A percentile compares a stretch with the other conserved stretches of the same genome.
Conservation (phyloP, 2,888 invertebrate genomes). For the Melinaea menophilus region DNA sequence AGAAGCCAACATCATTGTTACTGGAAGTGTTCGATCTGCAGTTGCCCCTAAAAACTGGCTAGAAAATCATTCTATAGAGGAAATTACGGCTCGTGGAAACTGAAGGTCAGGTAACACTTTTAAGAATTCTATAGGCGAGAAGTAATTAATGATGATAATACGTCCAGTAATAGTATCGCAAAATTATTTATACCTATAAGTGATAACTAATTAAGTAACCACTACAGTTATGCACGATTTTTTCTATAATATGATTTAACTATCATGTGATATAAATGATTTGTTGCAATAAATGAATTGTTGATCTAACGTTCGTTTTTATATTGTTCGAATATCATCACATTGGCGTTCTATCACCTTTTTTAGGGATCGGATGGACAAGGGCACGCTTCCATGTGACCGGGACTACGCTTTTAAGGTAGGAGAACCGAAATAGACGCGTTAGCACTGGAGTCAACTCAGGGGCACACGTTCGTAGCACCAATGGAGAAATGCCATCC, state of each 20-base stretch:
- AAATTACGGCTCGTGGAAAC: conserved; percentile 10
- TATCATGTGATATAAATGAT: not conserved
- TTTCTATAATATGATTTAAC: not conserved
- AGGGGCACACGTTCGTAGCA: no score
- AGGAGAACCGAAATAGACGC: no score
- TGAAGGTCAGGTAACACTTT: conserved; percentile 11
- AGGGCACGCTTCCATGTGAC: no score
- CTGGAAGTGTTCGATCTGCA: conserved; percentile 14
- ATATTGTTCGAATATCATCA: not conserved
- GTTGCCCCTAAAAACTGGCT: conserved; percentile 16
- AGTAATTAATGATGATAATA: not conserved
- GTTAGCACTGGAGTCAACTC: no score
- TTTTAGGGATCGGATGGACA: no score
- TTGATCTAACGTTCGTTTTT: not conserved
- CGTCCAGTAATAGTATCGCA: no score
- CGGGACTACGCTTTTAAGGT: no score
- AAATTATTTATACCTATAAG: no score
- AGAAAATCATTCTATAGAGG: conserved; percentile 10
- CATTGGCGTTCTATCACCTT: no score
- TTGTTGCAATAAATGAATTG: conserved; percentile 4
- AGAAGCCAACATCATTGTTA: conserved; percentile 7
- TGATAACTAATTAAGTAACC: no score
- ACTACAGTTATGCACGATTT: no score
- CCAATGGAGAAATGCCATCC: no score
- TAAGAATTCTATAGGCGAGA: conserved; percentile 7